A percentile compares a stretch with the other conserved stretches of the same genome.
Conservation (phyloP, 2,888 invertebrate species). For the Petrolisthes cinctipes region DNA sequence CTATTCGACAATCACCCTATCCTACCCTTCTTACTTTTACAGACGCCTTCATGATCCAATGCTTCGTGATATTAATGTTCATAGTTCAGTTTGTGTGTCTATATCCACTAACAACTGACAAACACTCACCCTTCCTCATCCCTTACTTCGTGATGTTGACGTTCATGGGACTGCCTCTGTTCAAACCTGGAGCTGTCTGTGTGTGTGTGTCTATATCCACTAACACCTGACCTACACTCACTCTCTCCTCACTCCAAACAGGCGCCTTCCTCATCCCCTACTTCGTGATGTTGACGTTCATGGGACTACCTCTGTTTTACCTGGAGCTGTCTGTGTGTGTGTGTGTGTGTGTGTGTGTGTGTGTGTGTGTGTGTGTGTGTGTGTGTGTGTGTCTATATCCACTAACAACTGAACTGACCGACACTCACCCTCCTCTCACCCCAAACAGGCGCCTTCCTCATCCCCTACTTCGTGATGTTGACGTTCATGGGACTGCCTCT, state of each 20-base stretch:
- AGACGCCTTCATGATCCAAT: constrained; percentile 53
- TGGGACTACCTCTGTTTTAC: constrained; percentile 55
- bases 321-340: constrained; percentile 42
- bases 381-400: neutral
- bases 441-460: constrained; percentile 44
- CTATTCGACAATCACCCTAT: no score
- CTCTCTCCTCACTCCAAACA: neutral
- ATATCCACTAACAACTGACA: neutral
- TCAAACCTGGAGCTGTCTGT: constrained; percentile 13
- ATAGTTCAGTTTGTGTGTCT: neutral
- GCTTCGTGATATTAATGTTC: constrained; percentile 56
- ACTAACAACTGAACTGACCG: neutral
- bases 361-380: neutral
- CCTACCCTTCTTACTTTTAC: no score
- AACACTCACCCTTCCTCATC: constrained; percentile 41
- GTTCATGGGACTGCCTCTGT: constrained; percentile 53
- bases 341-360: constrained; percentile 20
- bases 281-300: constrained; percentile 56
- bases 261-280: constrained; percentile 55
- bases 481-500: constrained; percentile 53
- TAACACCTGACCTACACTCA: neutral
- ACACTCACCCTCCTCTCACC: neutral
- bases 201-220: neutral
- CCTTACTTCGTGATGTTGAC: constrained; percentile 57
- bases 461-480: constrained; percentile 58